Evolutionary conservation across 2,797 vertebrate genomes (phyloP).

Genomic region (Gallinago stenura): DNA sequence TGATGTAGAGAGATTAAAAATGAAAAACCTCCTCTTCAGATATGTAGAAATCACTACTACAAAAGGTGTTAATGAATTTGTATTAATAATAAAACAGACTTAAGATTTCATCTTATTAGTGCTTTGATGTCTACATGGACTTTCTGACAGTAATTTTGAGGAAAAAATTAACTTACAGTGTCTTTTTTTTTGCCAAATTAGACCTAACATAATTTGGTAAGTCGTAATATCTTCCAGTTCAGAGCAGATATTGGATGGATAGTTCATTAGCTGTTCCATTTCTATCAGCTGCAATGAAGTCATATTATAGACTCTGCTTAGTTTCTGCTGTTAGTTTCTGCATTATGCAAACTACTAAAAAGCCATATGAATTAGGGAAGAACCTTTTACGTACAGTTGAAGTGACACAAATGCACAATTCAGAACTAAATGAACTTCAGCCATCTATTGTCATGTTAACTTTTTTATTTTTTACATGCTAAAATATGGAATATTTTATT

Average conservation of each 20-base stretch:
- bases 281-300: slow-evolving; percentile 34
- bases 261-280: slow-evolving; percentile 1
- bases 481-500: slow-evolving; percentile 54
- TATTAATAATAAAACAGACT: slow-evolving; percentile 41
- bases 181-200: background rate
- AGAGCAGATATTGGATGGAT: slow-evolving; percentile 25
- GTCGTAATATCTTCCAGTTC: slow-evolving; percentile 41
- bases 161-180: slow-evolving; percentile 15
- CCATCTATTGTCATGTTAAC: slow-evolving; percentile 33
- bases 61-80: slow-evolving; percentile 34
- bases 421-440: slow-evolving; percentile 48
- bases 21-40: background rate
- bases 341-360: slow-evolving; percentile 51
- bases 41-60: background rate
- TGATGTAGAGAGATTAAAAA: slow-evolving; percentile 3
- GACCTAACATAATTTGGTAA: slow-evolving; percentile 32
- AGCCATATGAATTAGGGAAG: slow-evolving; percentile 54
- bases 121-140: slow-evolving; percentile 29
- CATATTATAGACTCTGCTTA: background rate
- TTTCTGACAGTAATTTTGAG: slow-evolving; percentile 38
- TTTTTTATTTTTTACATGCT: slow-evolving; percentile 32
- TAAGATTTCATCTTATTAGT: background rate
- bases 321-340: slow-evolving; percentile 31
- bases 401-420: slow-evolving; percentile 27
- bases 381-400: slow-evolving; percentile 45